phyloP scores from a whole-genome alignment of 2,888 invertebrate genomes.

The Brenthis hecate region DNA sequence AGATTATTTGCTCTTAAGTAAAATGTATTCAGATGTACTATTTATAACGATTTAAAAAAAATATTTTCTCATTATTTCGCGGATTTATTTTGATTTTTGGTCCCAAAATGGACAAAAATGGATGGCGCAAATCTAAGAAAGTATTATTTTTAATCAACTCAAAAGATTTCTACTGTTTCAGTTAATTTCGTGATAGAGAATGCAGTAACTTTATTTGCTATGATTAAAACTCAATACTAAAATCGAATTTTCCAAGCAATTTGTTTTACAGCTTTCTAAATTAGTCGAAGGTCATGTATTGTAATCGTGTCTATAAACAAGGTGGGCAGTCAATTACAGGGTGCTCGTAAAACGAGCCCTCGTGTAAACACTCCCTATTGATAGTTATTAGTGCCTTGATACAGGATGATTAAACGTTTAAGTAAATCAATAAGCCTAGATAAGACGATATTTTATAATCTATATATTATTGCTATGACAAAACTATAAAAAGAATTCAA shows the following conservation, averaged over 20 bases:
- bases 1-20: background rate
- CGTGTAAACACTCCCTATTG: slow-evolving; percentile 55
- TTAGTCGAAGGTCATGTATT: slow-evolving; percentile 21
- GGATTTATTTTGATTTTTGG: too few relatives aligned
- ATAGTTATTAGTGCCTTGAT: slow-evolving; percentile 36
- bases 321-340: slow-evolving; percentile 61
- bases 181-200: too few relatives aligned
- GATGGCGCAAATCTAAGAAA: background rate
- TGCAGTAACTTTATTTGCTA: too few relatives aligned
- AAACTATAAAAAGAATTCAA: too few relatives aligned
- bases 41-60: too few relatives aligned
- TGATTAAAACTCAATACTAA: background rate
- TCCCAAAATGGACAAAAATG: too few relatives aligned
- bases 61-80: too few relatives aligned
- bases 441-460: too few relatives aligned
- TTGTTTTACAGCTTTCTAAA: slow-evolving; percentile 10
- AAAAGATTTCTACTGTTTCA: too few relatives aligned
- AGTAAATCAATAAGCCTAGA: too few relatives aligned
- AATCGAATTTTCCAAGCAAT: slow-evolving; percentile 4
- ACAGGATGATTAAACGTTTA: slow-evolving; percentile 37
- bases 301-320: slow-evolving; percentile 38
- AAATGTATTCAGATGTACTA: background rate
- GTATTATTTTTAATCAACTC: too few relatives aligned
- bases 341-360: slow-evolving; percentile 61
- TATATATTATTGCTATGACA: too few relatives aligned